phyloP scores from a whole-genome alignment of 2,888 invertebrate genomes.

The Cephus pulcher region DNA sequence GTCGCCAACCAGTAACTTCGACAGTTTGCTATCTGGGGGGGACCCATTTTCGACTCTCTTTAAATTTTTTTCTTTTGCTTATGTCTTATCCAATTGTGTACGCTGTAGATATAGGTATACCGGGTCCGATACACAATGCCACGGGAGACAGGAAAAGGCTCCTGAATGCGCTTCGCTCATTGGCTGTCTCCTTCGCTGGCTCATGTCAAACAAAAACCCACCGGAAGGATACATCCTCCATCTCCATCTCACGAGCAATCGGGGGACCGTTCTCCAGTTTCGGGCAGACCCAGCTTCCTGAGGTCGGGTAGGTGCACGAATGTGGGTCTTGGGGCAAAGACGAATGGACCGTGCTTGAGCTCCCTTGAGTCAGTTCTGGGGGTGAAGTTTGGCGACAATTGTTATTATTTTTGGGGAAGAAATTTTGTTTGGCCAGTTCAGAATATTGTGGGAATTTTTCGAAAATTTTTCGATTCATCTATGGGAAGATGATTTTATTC shows the following conservation, averaged over 20 bases:
- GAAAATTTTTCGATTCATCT: not conserved
- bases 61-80: not conserved
- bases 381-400: not conserved
- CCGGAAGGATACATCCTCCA: not conserved
- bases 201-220: not conserved
- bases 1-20: not conserved
- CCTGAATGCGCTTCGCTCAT: not conserved
- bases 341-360: not conserved
- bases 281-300: not conserved
- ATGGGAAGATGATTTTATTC: not conserved
- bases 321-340: not conserved
- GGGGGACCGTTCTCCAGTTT: not conserved
- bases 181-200: not conserved
- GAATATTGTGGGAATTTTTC: not conserved
- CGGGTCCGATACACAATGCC: not conserved
- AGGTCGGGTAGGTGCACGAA: not conserved
- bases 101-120: not conserved
- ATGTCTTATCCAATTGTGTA: not conserved
- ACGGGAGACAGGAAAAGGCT: not conserved
- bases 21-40: not conserved
- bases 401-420: not conserved
- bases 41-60: not conserved
- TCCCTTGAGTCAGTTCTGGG: not conserved
- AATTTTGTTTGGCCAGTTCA: not conserved
- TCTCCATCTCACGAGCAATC: not conserved